Percentiles rank a stretch among this genome's conserved stretches.
Conservation (phyloP, 2,888 invertebrate genomes). For the Phalera bucephala region DNA sequence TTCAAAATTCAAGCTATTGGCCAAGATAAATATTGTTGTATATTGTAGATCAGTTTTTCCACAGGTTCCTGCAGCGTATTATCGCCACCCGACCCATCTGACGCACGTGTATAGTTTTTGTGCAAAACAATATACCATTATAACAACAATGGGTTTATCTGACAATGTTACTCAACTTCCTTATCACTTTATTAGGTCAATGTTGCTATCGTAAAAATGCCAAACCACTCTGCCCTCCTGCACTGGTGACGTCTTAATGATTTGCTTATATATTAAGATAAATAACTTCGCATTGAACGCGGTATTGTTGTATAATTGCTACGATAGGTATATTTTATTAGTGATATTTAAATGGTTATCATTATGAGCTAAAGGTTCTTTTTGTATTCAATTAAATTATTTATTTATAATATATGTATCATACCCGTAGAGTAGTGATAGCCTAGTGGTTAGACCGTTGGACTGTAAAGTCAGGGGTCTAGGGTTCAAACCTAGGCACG, state of each 20-base stretch:
- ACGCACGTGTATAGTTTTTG: background rate
- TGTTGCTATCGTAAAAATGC: conserved; percentile 24
- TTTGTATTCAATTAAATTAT: too few relatives aligned
- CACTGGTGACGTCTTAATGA: background rate
- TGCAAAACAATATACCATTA: conserved; percentile 7
- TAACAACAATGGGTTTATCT: conserved; percentile 30
- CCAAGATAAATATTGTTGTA: too few relatives aligned
- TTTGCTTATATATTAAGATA: background rate
- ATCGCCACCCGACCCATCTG: background rate
- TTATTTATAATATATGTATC: too few relatives aligned
- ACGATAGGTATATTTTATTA: too few relatives aligned
- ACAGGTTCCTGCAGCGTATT: background rate
- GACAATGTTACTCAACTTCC: conserved; percentile 27
- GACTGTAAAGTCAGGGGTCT: too few relatives aligned
- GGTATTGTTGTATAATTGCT: background rate
- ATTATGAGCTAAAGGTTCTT: too few relatives aligned
- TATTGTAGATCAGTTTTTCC: background rate
- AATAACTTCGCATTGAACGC: background rate
- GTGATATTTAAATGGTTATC: background rate
- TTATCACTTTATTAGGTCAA: conserved; percentile 43
- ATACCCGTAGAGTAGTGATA: too few relatives aligned
- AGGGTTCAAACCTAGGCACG: too few relatives aligned
- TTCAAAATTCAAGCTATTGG: too few relatives aligned
- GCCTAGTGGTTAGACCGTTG: too few relatives aligned
- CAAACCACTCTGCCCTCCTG: background rate